phyloP scores from a whole-genome alignment of 2,888 invertebrate species.

The Zygogramma bicolorata region DNA sequence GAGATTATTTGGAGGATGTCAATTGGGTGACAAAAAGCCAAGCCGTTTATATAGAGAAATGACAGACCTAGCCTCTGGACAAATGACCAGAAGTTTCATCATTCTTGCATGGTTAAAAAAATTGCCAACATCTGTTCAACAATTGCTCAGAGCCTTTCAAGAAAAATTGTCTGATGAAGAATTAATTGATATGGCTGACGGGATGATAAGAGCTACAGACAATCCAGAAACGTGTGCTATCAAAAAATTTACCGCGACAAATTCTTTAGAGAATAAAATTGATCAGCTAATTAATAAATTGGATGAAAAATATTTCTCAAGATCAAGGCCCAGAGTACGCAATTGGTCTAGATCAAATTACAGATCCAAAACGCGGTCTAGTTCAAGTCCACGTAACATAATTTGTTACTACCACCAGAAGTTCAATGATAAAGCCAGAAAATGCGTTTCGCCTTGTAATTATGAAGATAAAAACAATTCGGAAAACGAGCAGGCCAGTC shows the following conservation, averaged over 20 bases:
- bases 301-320: no score
- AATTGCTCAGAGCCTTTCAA: neutral
- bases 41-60: no score
- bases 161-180: neutral
- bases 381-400: neutral
- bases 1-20: neutral
- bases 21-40: neutral
- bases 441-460: neutral
- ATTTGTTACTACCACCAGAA: neutral
- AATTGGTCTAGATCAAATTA: neutral
- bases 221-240: neutral
- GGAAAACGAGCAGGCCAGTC: slow-evolving; percentile 2
- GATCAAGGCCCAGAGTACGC: neutral
- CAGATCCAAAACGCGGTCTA: neutral
- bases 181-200: neutral
- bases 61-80: neutral
- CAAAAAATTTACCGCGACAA: neutral
- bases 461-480: neutral
- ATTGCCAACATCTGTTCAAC: neutral
- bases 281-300: no score
- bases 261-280: neutral
- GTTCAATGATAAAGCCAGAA: slow-evolving; percentile 1
- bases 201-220: neutral
- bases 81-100: neutral
- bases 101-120: neutral